These are phyloP conservation scores for Coptodon rendalli DNA, from an alignment of 2,113 vertebrate genomes.

Conservation along the genomic window DNA sequence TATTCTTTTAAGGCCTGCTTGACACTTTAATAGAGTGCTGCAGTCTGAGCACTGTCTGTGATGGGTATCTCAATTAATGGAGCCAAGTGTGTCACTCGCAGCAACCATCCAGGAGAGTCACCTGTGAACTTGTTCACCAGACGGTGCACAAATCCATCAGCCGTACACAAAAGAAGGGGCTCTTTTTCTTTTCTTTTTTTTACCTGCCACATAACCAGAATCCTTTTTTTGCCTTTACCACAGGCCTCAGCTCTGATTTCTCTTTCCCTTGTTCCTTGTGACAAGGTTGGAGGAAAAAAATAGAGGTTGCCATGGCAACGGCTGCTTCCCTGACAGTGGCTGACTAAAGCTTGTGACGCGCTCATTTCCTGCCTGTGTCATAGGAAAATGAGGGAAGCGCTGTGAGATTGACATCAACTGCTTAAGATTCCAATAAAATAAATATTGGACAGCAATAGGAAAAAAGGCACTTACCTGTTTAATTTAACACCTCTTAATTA, in stretches of 20 bases:
- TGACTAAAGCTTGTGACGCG: slow-evolving; percentile 49
- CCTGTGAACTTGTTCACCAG: neutral
- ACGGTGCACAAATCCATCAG: neutral
- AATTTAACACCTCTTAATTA: neutral
- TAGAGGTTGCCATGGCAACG: slow-evolving; percentile 45
- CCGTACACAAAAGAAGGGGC: neutral
- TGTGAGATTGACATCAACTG: neutral
- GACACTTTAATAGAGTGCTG: slow-evolving; percentile 16
- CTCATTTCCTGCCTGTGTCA: slow-evolving; percentile 54
- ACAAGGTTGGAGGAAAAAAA: slow-evolving; percentile 45
- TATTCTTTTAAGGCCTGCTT: slow-evolving; percentile 5
- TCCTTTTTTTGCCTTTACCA: slow-evolving; percentile 15
- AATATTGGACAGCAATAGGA: neutral
- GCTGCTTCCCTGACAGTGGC: slow-evolving; percentile 37
- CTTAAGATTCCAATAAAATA: neutral
- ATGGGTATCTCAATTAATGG: slow-evolving; percentile 13
- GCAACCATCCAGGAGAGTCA: neutral
- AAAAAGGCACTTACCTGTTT: neutral
- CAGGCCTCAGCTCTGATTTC: slow-evolving; percentile 37
- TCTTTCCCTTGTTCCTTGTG: slow-evolving; percentile 32
- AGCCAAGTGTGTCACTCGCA: slow-evolving; percentile 13
- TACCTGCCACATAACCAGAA: neutral
- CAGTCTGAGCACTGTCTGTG: slow-evolving; percentile 13
- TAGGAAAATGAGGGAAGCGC: neutral
- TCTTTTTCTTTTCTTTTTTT: neutral